Base-by-base conservation (phyloP, 2,113 vertebrate species). In the Lethenteron reissneri region DNA sequence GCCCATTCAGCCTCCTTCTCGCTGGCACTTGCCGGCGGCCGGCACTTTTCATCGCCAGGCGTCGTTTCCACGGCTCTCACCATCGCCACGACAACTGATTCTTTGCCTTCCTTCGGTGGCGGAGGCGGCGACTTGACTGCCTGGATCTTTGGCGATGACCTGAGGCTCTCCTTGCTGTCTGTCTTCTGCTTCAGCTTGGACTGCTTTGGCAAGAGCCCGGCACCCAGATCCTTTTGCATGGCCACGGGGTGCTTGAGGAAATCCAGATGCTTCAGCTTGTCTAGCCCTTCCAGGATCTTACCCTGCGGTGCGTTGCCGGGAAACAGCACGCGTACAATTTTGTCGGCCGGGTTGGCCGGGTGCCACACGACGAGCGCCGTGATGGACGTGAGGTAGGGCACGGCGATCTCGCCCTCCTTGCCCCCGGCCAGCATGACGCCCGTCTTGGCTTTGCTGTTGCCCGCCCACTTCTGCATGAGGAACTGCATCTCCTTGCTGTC, bases 401-500 rank as follows among this genome's bases (percentile, higher is more conserved):
- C 94, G 0, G 94, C 97, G 76, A 99, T 97, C 81, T 97, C 94
- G 58, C 89, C 94, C 76, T 99, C 94, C 75, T 95, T 99, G 68
- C 94, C 94, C 58, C 80, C 97, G 41, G 89, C 78, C 11, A 97
- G 82, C 70, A 81, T 80, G 14, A 99, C 92, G 8, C 94, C 94
- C 13, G 94, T 99, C 80, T 97, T 99, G 72, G 94, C 94, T 78
- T 99, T 99, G 77, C 94, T 99, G 74, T 99, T 99, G 11, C 94
- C 94, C 15, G 90, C 85, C 94, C 94, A 99, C 76, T 95, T 96
- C 73, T 99, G 92, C 92, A 99, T 96, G 57, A 99, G 84, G 76
- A 99, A 99, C 74, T 97, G 94, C 94, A 99, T 97, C 81, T 99
- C 94, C 77, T 99, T 99, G 81, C 92, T 97, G 76, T 99, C 94